Conservation (phyloP, 1,140 invertebrate genomes). For the Sesamia nonagrioides region DNA sequence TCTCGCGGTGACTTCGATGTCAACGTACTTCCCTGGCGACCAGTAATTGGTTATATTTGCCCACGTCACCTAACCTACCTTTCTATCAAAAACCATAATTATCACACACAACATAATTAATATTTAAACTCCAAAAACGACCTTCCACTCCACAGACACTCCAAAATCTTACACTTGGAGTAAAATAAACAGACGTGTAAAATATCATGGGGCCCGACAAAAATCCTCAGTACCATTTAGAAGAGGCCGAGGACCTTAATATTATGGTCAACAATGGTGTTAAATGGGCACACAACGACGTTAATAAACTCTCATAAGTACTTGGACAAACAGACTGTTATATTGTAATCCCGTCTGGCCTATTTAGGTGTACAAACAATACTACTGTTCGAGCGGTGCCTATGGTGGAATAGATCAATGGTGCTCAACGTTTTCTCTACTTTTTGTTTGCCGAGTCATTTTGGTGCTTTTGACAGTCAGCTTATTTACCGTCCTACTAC, state of each 20-base stretch:
- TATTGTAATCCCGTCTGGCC: constrained; percentile 32
- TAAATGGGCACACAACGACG: constrained; percentile 25
- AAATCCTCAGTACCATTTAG: constrained; percentile 22
- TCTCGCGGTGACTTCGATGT: too few relatives aligned
- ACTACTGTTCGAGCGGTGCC: not conserved
- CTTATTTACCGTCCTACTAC: not conserved
- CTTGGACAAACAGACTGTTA: constrained; percentile 16
- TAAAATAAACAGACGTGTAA: constrained; percentile 30
- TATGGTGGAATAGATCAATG: constrained; percentile 16
- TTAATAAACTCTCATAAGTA: constrained; percentile 33
- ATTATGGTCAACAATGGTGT: constrained; percentile 40
- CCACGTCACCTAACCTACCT: too few relatives aligned
- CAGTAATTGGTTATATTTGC: too few relatives aligned
- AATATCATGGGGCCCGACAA: constrained; percentile 36
- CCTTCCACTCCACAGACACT: not conserved
- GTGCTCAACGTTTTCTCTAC: not conserved
- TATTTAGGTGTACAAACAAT: constrained; percentile 30
- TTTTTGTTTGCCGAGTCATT: not conserved
- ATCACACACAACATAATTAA: not conserved
- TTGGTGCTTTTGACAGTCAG: not conserved
- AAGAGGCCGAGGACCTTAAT: constrained; percentile 30
- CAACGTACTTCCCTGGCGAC: too few relatives aligned
- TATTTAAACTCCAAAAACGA: not conserved
- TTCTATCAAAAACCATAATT: too few relatives aligned
- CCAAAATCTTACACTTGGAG: constrained; percentile 17